These are phyloP conservation scores for Helicolenus hilgendorfi DNA, from an alignment of 2,797 vertebrate genomes.

Conservation along the genomic window DNA sequence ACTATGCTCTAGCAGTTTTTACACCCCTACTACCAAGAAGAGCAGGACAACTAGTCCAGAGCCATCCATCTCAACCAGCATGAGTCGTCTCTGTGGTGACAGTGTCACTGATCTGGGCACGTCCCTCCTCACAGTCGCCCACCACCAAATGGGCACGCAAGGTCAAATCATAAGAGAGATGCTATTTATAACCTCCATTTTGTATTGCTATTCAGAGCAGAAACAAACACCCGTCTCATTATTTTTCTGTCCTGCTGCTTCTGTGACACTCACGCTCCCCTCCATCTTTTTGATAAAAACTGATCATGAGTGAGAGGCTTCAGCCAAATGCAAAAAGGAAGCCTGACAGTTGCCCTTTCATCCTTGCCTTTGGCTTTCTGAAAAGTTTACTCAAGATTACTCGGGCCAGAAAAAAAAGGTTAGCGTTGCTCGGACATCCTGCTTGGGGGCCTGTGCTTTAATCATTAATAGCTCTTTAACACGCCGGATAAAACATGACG, in stretches of 20 bases:
- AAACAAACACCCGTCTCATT: slow-evolving; percentile 11
- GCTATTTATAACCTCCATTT: slow-evolving; percentile 71
- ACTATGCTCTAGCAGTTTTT: too few species aligned
- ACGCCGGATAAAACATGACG: slow-evolving; percentile 79
- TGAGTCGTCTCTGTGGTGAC: slow-evolving; percentile 30
- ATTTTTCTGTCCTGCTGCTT: not conserved
- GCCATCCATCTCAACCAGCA: slow-evolving; percentile 37
- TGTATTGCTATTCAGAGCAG: slow-evolving; percentile 41
- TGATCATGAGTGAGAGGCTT: slow-evolving; percentile 24
- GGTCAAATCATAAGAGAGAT: slow-evolving; percentile 69
- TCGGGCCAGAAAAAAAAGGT: slow-evolving; percentile 49
- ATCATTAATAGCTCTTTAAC: slow-evolving; percentile 82
- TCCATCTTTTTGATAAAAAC: slow-evolving; percentile 33
- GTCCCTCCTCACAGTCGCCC: slow-evolving; percentile 40
- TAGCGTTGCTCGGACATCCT: slow-evolving; percentile 41
- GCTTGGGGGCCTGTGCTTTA: slow-evolving; percentile 42
- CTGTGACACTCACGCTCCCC: not conserved
- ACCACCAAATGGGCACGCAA: slow-evolving; percentile 66
- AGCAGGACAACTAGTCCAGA: slow-evolving; percentile 18
- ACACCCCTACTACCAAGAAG: not conserved
- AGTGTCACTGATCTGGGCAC: slow-evolving; percentile 48
- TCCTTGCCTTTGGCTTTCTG: slow-evolving; percentile 44
- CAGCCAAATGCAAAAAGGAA: slow-evolving; percentile 21
- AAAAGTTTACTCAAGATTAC: slow-evolving; percentile 54
- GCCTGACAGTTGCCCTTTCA: slow-evolving; percentile 45